A percentile compares a stretch with the other conserved stretches of the same genome.
phyloP scores from a whole-genome alignment of 2,888 invertebrate species.

The Eilema griseolum region DNA sequence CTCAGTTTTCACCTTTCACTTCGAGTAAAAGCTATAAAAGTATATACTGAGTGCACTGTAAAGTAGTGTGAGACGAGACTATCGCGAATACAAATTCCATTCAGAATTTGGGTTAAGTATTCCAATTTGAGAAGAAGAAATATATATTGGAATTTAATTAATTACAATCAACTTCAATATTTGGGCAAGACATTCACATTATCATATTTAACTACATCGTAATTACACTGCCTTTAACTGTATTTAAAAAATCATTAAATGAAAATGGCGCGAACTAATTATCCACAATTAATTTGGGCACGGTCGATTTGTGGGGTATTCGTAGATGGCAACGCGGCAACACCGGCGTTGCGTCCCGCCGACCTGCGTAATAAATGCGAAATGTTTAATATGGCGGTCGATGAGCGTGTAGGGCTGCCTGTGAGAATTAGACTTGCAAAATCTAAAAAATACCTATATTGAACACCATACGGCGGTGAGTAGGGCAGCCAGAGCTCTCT shows the following conservation, averaged over 20 bases:
- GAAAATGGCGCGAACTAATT: conserved; percentile 50
- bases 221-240: conserved; percentile 20
- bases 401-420: conserved; percentile 39
- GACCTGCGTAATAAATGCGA: conserved; percentile 42
- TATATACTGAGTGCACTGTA: too few species aligned
- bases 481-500: too few species aligned
- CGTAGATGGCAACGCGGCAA: conserved; percentile 41
- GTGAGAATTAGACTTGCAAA: background rate
- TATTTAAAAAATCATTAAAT: conserved; percentile 49
- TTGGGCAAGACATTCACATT: conserved; percentile 1
- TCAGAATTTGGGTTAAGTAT: background rate
- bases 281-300: conserved; percentile 49
- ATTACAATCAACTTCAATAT: background rate
- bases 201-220: conserved; percentile 17
- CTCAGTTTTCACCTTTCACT: background rate
- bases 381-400: conserved; percentile 46
- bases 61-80: too few species aligned
- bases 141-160: background rate
- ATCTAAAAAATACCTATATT: background rate
- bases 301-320: conserved; percentile 50
- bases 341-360: conserved; percentile 17
- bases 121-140: background rate
- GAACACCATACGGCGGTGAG: too few species aligned
- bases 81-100: background rate
- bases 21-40: too few species aligned